Conservation (phyloP, 2,888 invertebrate genomes). For the Podabrus alpinus region DNA sequence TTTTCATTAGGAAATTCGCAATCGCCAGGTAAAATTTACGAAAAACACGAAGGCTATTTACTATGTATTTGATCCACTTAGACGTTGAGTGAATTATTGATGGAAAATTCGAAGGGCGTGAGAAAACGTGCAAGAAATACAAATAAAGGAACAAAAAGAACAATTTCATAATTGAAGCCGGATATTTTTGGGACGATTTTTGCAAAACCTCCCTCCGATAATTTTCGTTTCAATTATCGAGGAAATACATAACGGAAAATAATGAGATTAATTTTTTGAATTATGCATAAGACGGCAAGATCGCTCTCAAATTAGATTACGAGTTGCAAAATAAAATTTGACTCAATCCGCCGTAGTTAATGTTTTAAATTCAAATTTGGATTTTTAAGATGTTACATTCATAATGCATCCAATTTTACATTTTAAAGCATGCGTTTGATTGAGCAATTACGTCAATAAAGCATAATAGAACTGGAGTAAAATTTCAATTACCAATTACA, state of each 20-base stretch:
- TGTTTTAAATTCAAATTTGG: neutral
- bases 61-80: neutral
- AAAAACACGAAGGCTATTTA: neutral
- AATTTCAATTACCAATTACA: constrained; percentile 2
- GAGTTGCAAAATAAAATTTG: neutral
- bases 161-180: neutral
- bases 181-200: neutral
- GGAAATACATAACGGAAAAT: neutral
- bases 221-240: neutral
- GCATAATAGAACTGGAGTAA: neutral
- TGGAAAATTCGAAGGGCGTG: neutral
- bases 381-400: neutral
- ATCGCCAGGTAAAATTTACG: neutral
- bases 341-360: neutral
- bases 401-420: neutral
- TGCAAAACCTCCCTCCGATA: neutral
- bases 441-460: neutral
- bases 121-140: neutral
- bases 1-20: neutral
- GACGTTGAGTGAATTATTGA: neutral
- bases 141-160: neutral
- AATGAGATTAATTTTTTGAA: neutral
- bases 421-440: neutral
- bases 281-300: neutral
- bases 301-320: neutral